These are phyloP conservation scores for Coleophora flavipennella DNA, from an alignment of 2,888 invertebrate genomes.

Conservation along the genomic window DNA sequence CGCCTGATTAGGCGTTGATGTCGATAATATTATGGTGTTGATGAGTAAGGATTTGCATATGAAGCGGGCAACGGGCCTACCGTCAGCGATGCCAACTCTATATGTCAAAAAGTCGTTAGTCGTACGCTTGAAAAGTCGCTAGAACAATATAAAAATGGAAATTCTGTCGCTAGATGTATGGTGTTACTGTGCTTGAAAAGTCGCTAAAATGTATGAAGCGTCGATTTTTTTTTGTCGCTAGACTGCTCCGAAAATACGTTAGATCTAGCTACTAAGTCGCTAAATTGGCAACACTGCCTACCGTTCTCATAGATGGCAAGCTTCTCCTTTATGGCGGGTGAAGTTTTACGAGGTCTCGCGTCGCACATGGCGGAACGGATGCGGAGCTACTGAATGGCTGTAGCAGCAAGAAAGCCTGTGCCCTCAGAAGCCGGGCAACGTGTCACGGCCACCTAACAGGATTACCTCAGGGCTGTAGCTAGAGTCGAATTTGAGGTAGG, in stretches of 20 bases:
- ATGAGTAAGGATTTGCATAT: constrained; percentile 26
- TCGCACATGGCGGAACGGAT: constrained; percentile 61
- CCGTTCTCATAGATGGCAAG: constrained; percentile 69
- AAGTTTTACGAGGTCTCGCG: constrained; percentile 51
- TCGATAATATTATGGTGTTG: constrained; percentile 17
- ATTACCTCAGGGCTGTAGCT: constrained; percentile 46
- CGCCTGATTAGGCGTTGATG: constrained; percentile 25
- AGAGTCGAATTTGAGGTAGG: too few species aligned
- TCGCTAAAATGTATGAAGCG: too few species aligned
- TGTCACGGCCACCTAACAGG: constrained; percentile 72
- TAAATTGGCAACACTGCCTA: too few species aligned
- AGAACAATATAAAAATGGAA: too few species aligned
- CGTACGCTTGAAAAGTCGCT: too few species aligned
- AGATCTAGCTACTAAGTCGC: too few species aligned
- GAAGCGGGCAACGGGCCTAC: constrained; percentile 24
- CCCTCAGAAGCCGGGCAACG: constrained; percentile 58
- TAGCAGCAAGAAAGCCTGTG: constrained; percentile 35
- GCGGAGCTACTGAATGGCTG: constrained; percentile 32
- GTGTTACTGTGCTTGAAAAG: too few species aligned
- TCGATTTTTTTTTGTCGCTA: too few species aligned
- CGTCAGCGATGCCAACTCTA: too few species aligned
- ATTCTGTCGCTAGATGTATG: too few species aligned
- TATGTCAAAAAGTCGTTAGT: too few species aligned
- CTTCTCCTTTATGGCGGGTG: constrained; percentile 66
- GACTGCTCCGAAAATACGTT: too few species aligned